These are phyloP conservation scores for Bombus vancouverensis DNA, from an alignment of 1,140 invertebrate species.

Conservation along the genomic window DNA sequence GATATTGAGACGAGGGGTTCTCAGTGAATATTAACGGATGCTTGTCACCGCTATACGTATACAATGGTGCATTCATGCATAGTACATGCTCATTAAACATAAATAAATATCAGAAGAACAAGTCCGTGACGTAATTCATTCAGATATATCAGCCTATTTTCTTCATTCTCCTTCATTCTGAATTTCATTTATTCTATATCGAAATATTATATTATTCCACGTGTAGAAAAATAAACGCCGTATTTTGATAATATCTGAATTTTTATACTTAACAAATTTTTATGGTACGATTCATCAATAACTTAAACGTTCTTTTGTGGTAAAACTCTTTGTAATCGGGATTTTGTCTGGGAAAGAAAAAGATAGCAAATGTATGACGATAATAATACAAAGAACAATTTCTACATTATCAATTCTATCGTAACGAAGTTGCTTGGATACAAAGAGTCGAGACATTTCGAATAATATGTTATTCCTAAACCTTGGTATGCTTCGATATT, in stretches of 20 bases:
- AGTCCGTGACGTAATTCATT: conserved; percentile 14
- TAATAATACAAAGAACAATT: too few relatives aligned
- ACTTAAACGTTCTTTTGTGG: background rate
- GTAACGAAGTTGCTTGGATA: background rate
- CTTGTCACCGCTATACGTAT: background rate
- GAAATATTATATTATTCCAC: background rate
- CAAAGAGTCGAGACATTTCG: background rate
- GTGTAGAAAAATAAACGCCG: background rate
- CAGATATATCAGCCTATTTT: background rate
- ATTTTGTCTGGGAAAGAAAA: background rate
- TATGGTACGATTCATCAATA: background rate
- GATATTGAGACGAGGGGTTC: conserved; percentile 15
- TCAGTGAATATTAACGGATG: conserved; percentile 25
- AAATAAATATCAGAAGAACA: background rate
- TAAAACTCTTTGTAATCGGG: background rate
- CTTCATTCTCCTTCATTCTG: background rate
- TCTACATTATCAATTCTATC: too few relatives aligned
- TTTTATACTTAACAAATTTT: background rate
- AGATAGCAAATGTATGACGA: background rate
- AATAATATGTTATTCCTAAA: background rate
- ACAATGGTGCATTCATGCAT: background rate
- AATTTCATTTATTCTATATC: background rate
- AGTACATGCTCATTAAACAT: background rate
- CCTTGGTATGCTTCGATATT: background rate
- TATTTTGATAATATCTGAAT: background rate